Evolutionary conservation across 2,888 invertebrate genomes (phyloP), one percentile per base, ranked within the genome.

Genomic region (Graphium colonna): DNA sequence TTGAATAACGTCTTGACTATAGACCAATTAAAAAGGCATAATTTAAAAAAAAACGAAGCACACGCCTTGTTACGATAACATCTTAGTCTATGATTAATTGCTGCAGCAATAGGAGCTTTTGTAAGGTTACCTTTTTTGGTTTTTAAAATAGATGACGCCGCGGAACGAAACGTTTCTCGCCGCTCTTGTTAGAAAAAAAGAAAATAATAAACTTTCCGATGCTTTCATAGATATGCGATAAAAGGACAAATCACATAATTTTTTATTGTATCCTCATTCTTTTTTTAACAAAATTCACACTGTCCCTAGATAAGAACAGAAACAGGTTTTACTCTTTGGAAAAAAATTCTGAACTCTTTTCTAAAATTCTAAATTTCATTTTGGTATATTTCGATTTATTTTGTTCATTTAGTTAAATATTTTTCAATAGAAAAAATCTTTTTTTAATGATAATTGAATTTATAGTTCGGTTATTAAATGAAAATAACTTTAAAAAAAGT

Each of bases 11-110:
- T n/a, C 46, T 18, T 3, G 18, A 1, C n/a, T 26, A 36, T 12
- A 41, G 39, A 48, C 47, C 47, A 48, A 48, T 48, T 48, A 48
- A 48, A 48, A 48, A 28, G 39, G 38, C 21, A 48, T 48, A 39
- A 48, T 48, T 48, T 48, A 16, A 39, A 15, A 13, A 15, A 26
- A 38, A 13, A 38, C 38, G 12, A 39, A 15, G 16, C 39, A 39
- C 42, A 33, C 40, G 18, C 41, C 42, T 33, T 36, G 41, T 18
- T 42, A 12, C 16, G 50, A 50, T 50, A 42, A 38, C 18, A 47
- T 47, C 47, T 21, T 26, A 38, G 21, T 10, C 28, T 48, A 48
- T 48, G 48, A 48, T 40, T 48, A 48, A 48, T 48, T 40, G 31
- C 28, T 18, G 12, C 16, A 31, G 40, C 40, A 41, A 48, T 48